Base-by-base conservation (phyloP, 2,888 invertebrate genomes). In the Hyles lineata region DNA sequence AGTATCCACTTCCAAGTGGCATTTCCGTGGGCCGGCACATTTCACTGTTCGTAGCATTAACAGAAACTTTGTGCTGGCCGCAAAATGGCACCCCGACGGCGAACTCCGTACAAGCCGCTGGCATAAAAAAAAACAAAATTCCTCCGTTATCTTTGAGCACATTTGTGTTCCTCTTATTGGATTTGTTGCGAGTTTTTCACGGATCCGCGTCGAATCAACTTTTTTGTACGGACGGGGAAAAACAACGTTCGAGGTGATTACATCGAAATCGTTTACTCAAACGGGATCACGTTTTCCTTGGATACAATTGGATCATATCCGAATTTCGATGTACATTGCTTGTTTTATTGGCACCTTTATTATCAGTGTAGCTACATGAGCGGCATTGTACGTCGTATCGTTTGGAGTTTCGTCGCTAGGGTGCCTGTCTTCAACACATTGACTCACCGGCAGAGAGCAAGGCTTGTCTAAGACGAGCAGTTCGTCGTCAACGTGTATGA, bases 391-490 rank as follows among this genome's bases (percentile, higher is more conserved):
- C 67, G 15, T 50, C 6, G 67, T 67, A 67, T 43, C 11, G 50
- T 50, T 50, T 50, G 50, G 67, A 67, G 43, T 67, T 55, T 17
- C 67, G 50, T 23, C 67, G 67, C 67, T 25, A 23, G 61, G 70
- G 29, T 69, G 15, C 19, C 25, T 25, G 59, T 59, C 21, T 19
- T 77, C 79, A 76, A 78, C 72, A 77, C 80, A 82, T 81, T 85
- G 89, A 96, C 96, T 96, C 96, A 97, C 97, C 95, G 98, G 98
- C 91, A 98, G 96, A 85, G 98, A 98, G 91, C 97, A 96, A 88
- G 98, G 98, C 95, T 98, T 98, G 95, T 98, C 97, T 95, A 98
- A 96, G 91, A 98, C 98, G 90, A 98, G 96, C 87, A 98, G 95
- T 89, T 98, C 97, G 85, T 97, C 97, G 91, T 97, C 97, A 91